phyloP scores from a whole-genome alignment of 2,888 invertebrate genomes.

The Lysandra bellargus region DNA sequence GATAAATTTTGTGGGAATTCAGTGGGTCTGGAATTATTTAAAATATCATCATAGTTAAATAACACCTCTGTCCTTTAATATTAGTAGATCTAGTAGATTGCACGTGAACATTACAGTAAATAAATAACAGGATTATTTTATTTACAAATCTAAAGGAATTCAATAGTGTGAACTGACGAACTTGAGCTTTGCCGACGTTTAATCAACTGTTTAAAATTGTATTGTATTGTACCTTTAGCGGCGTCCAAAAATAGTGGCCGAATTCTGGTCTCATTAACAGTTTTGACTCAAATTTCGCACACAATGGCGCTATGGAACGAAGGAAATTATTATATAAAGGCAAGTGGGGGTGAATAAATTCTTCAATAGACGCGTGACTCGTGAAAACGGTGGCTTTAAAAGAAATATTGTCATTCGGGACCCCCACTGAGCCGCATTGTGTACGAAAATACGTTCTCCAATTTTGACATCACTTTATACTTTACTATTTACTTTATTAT shows the following conservation, averaged over 20 bases:
- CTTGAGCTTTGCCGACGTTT: background rate
- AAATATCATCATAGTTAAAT: background rate
- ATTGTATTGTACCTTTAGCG: background rate
- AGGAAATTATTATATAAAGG: constrained; percentile 27
- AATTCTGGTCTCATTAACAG: constrained; percentile 10
- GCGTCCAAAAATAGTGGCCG: background rate
- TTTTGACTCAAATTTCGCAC: background rate
- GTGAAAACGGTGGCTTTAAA: constrained; percentile 31
- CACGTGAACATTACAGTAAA: background rate
- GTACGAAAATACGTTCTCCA: constrained; percentile 8
- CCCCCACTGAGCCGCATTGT: constrained; percentile 18
- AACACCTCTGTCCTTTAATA: background rate
- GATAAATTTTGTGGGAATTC: background rate
- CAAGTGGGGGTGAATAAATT: constrained; percentile 28
- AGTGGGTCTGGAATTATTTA: background rate
- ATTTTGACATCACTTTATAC: background rate
- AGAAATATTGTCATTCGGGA: constrained; percentile 29
- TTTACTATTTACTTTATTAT: constrained; percentile 14
- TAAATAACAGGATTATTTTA: background rate
- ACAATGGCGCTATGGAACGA: background rate
- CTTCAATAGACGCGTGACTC: constrained; percentile 28
- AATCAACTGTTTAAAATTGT: background rate
- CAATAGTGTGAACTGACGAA: background rate
- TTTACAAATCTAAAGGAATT: background rate
- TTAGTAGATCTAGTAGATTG: background rate